Percentiles rank a stretch among this genome's conserved stretches.
phyloP scores from a whole-genome alignment of 2,113 vertebrate genomes.

The Pangasianodon hypophthalmus region DNA sequence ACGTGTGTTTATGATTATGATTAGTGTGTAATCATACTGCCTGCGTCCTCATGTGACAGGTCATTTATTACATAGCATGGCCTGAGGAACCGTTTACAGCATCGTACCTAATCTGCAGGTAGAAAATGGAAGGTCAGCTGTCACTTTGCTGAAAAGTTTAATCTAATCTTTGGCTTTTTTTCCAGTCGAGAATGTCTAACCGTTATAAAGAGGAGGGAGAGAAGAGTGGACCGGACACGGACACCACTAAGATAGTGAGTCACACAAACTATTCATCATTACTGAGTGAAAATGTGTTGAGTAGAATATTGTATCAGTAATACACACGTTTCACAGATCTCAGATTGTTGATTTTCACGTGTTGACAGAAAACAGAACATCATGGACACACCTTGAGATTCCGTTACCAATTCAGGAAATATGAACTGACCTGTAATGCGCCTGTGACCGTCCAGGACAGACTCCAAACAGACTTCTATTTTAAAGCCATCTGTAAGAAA shows the following conservation, averaged over 20 bases:
- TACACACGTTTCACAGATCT: not conserved
- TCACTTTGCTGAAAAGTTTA: not conserved
- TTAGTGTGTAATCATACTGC: too few species aligned
- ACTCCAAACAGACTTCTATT: not conserved
- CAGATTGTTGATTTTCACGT: not conserved
- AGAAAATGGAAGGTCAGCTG: not conserved
- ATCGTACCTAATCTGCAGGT: not conserved
- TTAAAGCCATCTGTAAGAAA: not conserved
- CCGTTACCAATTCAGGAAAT: fast-evolving
- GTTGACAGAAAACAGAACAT: slow-evolving; percentile 21
- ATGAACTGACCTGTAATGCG: not conserved
- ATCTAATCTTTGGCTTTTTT: not conserved
- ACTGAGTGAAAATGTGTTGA: not conserved
- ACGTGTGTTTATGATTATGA: too few species aligned
- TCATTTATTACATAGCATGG: too few species aligned
- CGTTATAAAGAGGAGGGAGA: not conserved
- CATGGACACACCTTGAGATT: slow-evolving; percentile 20
- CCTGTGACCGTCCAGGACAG: slow-evolving; percentile 28
- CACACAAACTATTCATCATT: not conserved
- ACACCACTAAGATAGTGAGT: not conserved
- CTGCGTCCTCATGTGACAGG: not conserved
- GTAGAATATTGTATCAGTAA: not conserved
- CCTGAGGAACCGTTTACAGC: not conserved
- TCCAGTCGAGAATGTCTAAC: not conserved
- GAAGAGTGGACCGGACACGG: not conserved